Evolutionary conservation across 2,888 invertebrate species (phyloP).

Genomic region (Polymixis lichenea): DNA sequence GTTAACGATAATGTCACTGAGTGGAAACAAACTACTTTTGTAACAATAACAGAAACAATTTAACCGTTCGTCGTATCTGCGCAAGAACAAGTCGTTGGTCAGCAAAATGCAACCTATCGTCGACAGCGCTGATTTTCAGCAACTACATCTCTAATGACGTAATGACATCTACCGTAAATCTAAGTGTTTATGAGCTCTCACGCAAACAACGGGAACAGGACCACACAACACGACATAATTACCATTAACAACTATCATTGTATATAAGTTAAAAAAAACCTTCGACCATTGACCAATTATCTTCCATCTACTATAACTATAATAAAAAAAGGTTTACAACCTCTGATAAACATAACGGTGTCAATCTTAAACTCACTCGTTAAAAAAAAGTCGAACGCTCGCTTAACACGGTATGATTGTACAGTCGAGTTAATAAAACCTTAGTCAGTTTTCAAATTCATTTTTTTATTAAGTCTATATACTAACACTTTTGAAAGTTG

Average conservation of each 20-base stretch:
- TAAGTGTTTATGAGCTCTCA: conserved; percentile 8
- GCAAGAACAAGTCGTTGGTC: no score
- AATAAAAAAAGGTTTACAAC: conserved; percentile 24
- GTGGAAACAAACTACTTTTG: no score
- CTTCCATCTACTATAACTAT: neutral
- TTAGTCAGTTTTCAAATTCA: neutral
- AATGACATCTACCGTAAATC: neutral
- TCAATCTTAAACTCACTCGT: conserved; percentile 40
- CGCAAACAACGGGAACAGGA: conserved; percentile 32
- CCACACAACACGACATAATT: conserved; percentile 41
- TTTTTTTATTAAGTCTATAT: neutral
- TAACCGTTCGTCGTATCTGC: no score
- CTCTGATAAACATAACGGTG: conserved; percentile 58
- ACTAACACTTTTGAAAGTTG: neutral
- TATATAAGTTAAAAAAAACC: conserved; percentile 5
- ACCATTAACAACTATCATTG: conserved; percentile 24
- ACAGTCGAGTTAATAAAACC: neutral
- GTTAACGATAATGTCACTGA: no score
- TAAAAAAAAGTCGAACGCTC: conserved; percentile 45
- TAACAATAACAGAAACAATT: no score
- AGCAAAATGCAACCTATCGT: no score
- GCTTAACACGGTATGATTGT: conserved; percentile 33
- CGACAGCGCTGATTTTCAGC: no score
- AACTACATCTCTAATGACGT: no score
- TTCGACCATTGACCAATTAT: conserved; percentile 39